Base-by-base conservation (phyloP, 2,888 invertebrate genomes). In the Lycaena phlaeas region DNA sequence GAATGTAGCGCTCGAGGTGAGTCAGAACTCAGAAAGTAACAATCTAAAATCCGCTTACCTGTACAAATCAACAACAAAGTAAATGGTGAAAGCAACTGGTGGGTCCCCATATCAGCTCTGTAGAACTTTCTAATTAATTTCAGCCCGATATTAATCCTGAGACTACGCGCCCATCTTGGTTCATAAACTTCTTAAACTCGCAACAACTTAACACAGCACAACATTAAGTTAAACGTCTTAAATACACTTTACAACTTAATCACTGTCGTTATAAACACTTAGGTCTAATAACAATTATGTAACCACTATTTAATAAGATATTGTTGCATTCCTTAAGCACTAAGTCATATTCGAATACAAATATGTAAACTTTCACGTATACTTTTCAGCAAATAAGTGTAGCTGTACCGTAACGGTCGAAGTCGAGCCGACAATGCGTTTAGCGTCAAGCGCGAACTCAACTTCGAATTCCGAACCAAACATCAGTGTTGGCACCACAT, bases 51-150 rank as follows among this genome's bases (percentile, higher is more conserved):
- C 61, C 68, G 67, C 79, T 81, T 82, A 84, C 82, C 82, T 76
- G 79, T 64, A 70, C 76, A 78, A 66, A 79, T 72, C 68, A 79
- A 63, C 71, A 79, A 64, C 69, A 75, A 66, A 65, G 66, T 68
- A 64, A 76, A 66, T 59, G 71, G 79, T 69, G 79, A 81, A 78
- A 82, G 76, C 74, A 69, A 67, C 68, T 71, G 60, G 59, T 66
- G 59, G 66, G 57, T 67, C 68, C 68, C 68, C 82, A 82, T 82
- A 64, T 62, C 65, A 59, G 50, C 56, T 61, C 53, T 62, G 58
- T 52, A 54, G 58, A 61, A 64, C 77, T 76, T 77, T 78, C 78
- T 71, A 71, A 65, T 61, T 58, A 61, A 56, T 59, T 59, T 48
- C 59, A 48, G 53, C 53, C 54, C 64, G 59, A 64, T 60, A 53